Conservation (phyloP, 2,113 vertebrate species). For the Eudyptes chrysolophus region DNA sequence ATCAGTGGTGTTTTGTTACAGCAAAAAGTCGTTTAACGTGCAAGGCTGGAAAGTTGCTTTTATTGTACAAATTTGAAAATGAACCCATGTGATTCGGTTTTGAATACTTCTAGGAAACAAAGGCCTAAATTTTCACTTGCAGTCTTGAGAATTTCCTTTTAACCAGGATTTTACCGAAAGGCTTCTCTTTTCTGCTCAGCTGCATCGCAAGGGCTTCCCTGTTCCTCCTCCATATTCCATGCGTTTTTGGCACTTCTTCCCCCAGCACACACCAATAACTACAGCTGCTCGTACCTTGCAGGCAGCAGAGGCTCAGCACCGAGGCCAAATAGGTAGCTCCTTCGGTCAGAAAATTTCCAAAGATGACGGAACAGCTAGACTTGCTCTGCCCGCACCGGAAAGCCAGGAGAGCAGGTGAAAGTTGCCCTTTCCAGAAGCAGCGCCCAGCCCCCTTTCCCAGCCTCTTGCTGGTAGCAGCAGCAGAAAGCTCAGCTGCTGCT, state of each 20-base stretch:
- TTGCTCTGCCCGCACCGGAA: background rate
- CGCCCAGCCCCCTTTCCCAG: accelerated
- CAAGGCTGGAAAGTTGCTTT: background rate
- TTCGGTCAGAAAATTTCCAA: background rate
- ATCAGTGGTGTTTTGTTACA: accelerated
- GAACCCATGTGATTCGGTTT: accelerated
- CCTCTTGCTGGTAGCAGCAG: background rate
- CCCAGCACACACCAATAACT: background rate
- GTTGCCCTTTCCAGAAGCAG: background rate
- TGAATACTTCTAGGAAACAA: background rate
- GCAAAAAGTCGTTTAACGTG: too few relatives aligned
- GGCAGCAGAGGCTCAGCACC: background rate
- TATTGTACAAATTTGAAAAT: accelerated
- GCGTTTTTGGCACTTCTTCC: background rate
- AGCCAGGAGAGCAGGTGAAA: background rate
- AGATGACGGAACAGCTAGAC: background rate
- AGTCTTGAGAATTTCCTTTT: background rate
- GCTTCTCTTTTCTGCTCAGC: background rate
- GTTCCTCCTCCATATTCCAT: accelerated
- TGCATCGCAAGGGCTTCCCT: background rate
- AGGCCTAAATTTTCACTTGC: background rate
- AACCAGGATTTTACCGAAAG: background rate
- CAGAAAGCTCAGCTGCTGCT: background rate
- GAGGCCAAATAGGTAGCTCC: background rate
- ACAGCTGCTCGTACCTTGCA: background rate